Percentiles rank a stretch among this genome's conserved stretches.
Conservation (phyloP, 2,888 invertebrate species). For the Cheilosia pagana region DNA sequence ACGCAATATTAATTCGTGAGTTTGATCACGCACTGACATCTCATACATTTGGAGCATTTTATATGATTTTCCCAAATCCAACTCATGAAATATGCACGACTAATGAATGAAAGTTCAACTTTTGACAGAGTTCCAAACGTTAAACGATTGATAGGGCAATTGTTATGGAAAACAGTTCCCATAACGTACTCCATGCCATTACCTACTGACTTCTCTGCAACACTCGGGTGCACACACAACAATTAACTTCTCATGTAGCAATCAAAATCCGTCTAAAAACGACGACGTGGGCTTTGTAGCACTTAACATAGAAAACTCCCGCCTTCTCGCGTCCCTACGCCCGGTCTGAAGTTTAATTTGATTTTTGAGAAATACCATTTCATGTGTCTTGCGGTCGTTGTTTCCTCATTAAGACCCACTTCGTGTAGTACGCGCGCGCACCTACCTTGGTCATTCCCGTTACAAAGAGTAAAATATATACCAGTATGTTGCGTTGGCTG, state of each 20-base stretch:
- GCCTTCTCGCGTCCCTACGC: slow-evolving; percentile 6
- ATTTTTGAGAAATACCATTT: slow-evolving; percentile 52
- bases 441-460: slow-evolving; percentile 45
- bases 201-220: slow-evolving; percentile 15
- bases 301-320: slow-evolving; percentile 28
- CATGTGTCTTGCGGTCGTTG: slow-evolving; percentile 49
- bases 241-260: slow-evolving; percentile 50
- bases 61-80: background rate
- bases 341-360: slow-evolving; percentile 39
- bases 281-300: slow-evolving; percentile 35
- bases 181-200: background rate
- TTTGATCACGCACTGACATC: slow-evolving; percentile 3
- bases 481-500: background rate
- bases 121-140: slow-evolving; percentile 19
- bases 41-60: background rate
- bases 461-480: slow-evolving; percentile 32
- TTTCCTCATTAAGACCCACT: slow-evolving; percentile 48
- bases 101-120: background rate
- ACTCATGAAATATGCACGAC: background rate
- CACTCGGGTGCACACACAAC: slow-evolving; percentile 47
- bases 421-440: slow-evolving; percentile 41
- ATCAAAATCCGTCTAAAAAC: slow-evolving; percentile 42
- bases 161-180: slow-evolving; percentile 29
- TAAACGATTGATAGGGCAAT: slow-evolving; percentile 12
- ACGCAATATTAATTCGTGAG: background rate